Evolutionary conservation across 2,888 invertebrate genomes (phyloP), one percentile per base, ranked within the genome.

Genomic region (Macropis europaea): DNA sequence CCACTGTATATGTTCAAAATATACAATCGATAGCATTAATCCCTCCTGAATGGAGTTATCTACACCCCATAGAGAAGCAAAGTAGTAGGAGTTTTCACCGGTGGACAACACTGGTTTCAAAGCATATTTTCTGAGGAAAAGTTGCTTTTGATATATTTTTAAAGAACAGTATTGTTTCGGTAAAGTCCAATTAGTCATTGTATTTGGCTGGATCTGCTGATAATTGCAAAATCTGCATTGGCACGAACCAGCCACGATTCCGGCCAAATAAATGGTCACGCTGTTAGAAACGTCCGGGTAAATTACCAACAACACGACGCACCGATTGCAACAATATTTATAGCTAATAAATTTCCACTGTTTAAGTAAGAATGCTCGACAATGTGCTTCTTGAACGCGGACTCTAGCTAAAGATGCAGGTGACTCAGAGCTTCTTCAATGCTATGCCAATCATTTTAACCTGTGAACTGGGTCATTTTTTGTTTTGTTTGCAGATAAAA

Each of bases 161-260:
- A 3, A 2, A 36, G 19, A 30, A 34, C 13, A 43, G 43, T 30
- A 19, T 15, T 7, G 38, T 43, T 56, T 17, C 26, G 30, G 26
- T 2, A 15, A 28, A 9, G 5, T 40, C 22, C 30, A 30, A 24
- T 19, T 50, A 30, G 24, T 45, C 30, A 11, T 19, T 42, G 42
- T 7, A 22, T 47, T 59, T 48, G 42, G 43, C 19, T n/a, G 43
- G 32, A 32, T 19, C n/a, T 3, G 26, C 22, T 11, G 26, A 22
- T 24, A 54, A 59, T 72, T 47, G 66, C 66, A 73, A 61, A 73
- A 73, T 54, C 34, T 7, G 38, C 28, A 60, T 73, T 72, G 66
- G 60, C 73, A 73, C 53, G 7, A 24, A 5, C 2, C 0, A n/a
- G 13, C 42, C 22, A 26, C 28, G 24, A 22, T 42, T 47, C 15